A percentile compares a stretch with the other conserved stretches of the same genome.
These are phyloP conservation scores for Sitobion miscanthi DNA, from an alignment of 1,140 invertebrate genomes.

Conservation along the genomic window DNA sequence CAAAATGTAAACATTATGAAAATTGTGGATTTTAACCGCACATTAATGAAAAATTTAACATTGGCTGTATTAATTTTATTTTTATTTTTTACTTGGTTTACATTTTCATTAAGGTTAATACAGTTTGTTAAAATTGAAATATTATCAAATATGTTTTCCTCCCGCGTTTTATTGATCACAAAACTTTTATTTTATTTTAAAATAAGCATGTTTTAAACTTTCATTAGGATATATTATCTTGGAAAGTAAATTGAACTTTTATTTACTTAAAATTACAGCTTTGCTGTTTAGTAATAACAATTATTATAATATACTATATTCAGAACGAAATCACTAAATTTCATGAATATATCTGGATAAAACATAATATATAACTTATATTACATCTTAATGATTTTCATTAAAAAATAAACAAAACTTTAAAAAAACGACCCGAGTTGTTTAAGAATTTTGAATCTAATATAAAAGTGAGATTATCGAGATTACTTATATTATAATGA, in stretches of 20 bases:
- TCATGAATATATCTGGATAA: background rate
- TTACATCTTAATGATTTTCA: background rate
- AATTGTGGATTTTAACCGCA: background rate
- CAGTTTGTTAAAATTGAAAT: background rate
- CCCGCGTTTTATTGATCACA: background rate
- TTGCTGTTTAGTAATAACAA: background rate
- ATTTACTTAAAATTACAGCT: background rate
- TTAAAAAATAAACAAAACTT: background rate
- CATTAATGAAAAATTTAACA: background rate
- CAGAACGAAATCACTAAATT: background rate
- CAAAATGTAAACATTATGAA: background rate
- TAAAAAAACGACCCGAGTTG: background rate
- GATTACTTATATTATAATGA: background rate
- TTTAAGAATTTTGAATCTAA: background rate
- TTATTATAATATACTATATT: background rate
- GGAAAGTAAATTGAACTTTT: background rate
- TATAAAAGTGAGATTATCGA: background rate
- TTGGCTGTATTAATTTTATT: background rate
- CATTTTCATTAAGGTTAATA: background rate
- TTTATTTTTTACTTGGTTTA: background rate
- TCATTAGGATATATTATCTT: background rate
- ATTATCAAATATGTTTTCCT: background rate
- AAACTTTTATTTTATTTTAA: background rate
- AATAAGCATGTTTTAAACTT: background rate
- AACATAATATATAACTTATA: background rate